A percentile compares a stretch with the other conserved stretches of the same genome.
Conservation (phyloP, 35 echinoderm and acorn worm species). For the Strongylocentrotus purpuratus region DNA sequence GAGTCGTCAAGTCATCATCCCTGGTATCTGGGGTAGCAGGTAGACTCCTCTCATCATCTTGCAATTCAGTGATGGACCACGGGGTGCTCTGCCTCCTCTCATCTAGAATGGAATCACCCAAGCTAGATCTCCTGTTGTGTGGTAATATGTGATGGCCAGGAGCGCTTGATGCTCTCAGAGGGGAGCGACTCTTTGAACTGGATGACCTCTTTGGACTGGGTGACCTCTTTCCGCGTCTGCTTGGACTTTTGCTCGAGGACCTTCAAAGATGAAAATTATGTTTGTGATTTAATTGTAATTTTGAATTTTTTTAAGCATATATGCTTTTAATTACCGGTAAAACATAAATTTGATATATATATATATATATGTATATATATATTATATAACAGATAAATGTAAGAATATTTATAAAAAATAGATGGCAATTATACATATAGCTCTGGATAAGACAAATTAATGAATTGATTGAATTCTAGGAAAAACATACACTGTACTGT, state of each 20-base stretch:
- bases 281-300: neutral
- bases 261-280: neutral
- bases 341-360: neutral
- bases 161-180: constrained; percentile 2
- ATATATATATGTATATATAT: neutral
- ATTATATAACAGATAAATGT: too few relatives aligned
- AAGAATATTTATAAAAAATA: too few relatives aligned
- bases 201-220: neutral
- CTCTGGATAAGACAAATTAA: too few relatives aligned
- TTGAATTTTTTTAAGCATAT: too few relatives aligned
- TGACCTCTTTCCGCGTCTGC: neutral
- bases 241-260: constrained; percentile 1
- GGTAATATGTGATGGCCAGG: constrained; percentile 4
- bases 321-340: neutral
- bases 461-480: too few relatives aligned
- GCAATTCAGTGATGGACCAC: constrained; percentile 36
- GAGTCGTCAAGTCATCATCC: neutral
- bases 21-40: constrained; percentile 32
- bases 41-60: neutral
- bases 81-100: constrained; percentile 33
- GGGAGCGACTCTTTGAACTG: neutral
- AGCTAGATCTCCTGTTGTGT: constrained; percentile 27
- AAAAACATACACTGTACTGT: too few relatives aligned
- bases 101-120: constrained; percentile 34
- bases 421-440: too few relatives aligned